Evolutionary conservation across 1,140 invertebrate species (phyloP).

Genomic region (Polypedilum pembai): DNA sequence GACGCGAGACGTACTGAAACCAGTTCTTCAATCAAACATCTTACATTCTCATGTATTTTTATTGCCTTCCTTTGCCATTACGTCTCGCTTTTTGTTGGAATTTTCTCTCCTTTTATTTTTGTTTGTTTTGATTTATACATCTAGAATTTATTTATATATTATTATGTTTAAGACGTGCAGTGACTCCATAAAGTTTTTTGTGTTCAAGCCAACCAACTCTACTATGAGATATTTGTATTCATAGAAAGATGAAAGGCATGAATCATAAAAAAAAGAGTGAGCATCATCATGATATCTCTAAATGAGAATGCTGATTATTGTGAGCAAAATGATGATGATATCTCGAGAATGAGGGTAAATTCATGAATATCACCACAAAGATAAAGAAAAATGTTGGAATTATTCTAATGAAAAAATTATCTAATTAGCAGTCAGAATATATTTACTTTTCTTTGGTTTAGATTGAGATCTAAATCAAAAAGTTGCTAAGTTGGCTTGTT

Average conservation of each 20-base stretch:
- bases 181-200: not conserved
- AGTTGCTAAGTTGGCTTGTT: no score
- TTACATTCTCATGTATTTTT: not conserved
- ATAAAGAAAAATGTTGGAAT: no score
- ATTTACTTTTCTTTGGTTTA: no score
- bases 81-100: not conserved
- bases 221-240: not conserved
- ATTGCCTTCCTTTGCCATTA: not conserved
- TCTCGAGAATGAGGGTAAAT: no score
- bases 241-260: slow-evolving; percentile 2
- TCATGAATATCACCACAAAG: no score
- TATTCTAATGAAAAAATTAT: no score
- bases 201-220: not conserved
- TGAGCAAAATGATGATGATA: no score
- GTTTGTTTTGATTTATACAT: slow-evolving; percentile 14
- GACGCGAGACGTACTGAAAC: not conserved
- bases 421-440: no score
- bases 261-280: not conserved
- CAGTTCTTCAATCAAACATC: slow-evolving; percentile 8
- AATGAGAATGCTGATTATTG: no score
- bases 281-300: not conserved
- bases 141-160: not conserved
- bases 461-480: no score
- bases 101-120: slow-evolving; percentile 3
- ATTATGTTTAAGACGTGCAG: slow-evolving; percentile 1